phyloP scores from a whole-genome alignment of 2,797 vertebrate species.

The Neoniphon sammara region DNA sequence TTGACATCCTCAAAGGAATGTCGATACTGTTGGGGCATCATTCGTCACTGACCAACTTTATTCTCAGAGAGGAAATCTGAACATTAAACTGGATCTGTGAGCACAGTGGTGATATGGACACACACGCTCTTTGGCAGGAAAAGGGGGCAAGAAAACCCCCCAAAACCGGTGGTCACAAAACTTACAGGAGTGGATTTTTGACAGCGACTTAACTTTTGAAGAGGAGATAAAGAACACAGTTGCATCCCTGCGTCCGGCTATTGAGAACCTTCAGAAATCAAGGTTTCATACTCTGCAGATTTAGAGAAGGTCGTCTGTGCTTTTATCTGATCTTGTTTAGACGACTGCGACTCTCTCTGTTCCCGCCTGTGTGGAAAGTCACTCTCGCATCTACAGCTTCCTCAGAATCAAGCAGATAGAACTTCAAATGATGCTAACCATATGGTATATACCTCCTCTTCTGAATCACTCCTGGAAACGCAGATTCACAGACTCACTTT shows the following conservation, averaged over 20 bases:
- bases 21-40: slow-evolving; percentile 8
- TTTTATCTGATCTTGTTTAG: slow-evolving; percentile 13
- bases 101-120: background rate
- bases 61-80: slow-evolving; percentile 4
- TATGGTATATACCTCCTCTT: no score
- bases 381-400: background rate
- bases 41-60: slow-evolving; percentile 19
- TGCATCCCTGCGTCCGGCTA: slow-evolving; percentile 24
- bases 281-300: background rate
- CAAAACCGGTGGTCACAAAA: no score
- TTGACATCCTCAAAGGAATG: slow-evolving; percentile 5
- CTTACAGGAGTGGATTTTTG: background rate
- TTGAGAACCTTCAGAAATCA: background rate
- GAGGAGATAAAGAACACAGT: slow-evolving; percentile 11
- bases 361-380: background rate
- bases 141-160: background rate
- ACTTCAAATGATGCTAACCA: background rate
- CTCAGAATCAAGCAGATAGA: background rate
- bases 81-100: slow-evolving; percentile 16
- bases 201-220: slow-evolving; percentile 16
- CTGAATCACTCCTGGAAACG: no score
- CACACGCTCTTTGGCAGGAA: background rate
- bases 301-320: slow-evolving; percentile 24
- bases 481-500: no score
- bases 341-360: background rate